Evolutionary conservation across 2,797 vertebrate genomes (phyloP).

Genomic region (Siniperca scherzeri): DNA sequence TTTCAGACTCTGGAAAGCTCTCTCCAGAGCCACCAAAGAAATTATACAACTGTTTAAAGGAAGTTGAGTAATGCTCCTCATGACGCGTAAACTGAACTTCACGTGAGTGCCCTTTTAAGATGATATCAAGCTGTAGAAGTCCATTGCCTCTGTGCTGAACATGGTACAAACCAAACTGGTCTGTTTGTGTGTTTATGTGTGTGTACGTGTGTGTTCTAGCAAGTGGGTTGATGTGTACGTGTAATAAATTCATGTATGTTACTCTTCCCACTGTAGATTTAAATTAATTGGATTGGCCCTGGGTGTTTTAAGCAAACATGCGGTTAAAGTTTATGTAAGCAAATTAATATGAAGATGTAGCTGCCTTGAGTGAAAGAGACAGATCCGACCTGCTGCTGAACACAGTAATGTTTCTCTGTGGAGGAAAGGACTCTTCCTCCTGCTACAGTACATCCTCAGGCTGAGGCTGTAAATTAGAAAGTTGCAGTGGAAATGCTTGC

Average conservation of each 20-base stretch:
- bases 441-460: background rate
- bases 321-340: slow-evolving; percentile 58
- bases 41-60: too few species aligned
- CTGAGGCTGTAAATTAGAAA: slow-evolving; percentile 31
- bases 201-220: background rate
- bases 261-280: background rate
- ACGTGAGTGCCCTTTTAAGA: background rate
- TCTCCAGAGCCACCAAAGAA: background rate
- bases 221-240: background rate
- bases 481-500: background rate
- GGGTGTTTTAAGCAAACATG: slow-evolving; percentile 36
- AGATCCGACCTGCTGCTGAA: slow-evolving; percentile 51
- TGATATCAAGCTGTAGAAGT: background rate
- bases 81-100: too few species aligned
- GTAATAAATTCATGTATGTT: slow-evolving; percentile 13
- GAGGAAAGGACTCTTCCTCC: slow-evolving; percentile 16
- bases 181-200: background rate
- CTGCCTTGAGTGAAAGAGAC: slow-evolving; percentile 42
- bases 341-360: slow-evolving; percentile 49
- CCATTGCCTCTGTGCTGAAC: background rate
- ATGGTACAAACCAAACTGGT: background rate
- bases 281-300: slow-evolving; percentile 41
- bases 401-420: slow-evolving; percentile 5
- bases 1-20: background rate
- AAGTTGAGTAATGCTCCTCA: too few species aligned